Percentiles rank a stretch among this genome's conserved stretches.
Conservation (phyloP, 2,888 invertebrate genomes). For the Coenonympha arcania region DNA sequence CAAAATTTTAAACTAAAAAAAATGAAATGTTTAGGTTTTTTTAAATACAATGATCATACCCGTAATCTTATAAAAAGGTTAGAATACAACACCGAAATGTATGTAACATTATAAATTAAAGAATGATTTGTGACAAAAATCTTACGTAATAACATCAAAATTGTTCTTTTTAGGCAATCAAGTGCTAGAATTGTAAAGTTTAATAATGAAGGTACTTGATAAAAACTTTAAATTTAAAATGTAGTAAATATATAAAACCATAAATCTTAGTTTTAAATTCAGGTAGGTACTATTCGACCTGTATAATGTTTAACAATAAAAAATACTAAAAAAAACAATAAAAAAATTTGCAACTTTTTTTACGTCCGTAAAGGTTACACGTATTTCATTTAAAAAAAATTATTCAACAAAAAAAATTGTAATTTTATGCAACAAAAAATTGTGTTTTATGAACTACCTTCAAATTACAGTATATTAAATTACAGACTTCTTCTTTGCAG, state of each 20-base stretch:
- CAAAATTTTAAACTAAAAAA: background rate
- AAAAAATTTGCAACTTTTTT: too few species aligned
- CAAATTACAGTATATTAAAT: background rate
- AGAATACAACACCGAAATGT: constrained; percentile 4
- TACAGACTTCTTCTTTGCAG: background rate
- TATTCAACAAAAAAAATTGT: too few species aligned
- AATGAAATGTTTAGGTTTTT: constrained; percentile 1
- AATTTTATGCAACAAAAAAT: too few species aligned
- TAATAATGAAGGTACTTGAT: constrained; percentile 1
- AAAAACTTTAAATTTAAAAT: too few species aligned
- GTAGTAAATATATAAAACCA: too few species aligned
- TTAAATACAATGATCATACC: constrained; percentile 29
- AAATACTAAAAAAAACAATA: too few species aligned
- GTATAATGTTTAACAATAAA: too few species aligned
- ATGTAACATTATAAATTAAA: background rate
- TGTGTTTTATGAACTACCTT: constrained; percentile 7
- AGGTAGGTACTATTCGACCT: too few species aligned
- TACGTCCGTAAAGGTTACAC: too few species aligned
- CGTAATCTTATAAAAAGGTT: constrained; percentile 30
- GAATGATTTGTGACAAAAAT: constrained; percentile 21
- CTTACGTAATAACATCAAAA: background rate
- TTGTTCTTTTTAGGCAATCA: background rate
- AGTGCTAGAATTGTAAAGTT: background rate
- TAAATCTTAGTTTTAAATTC: too few species aligned
- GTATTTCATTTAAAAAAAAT: too few species aligned